A percentile compares a stretch with the other conserved stretches of the same genome.
phyloP scores from a whole-genome alignment of 2,113 vertebrate species.

The Pardalotus punctatus region DNA sequence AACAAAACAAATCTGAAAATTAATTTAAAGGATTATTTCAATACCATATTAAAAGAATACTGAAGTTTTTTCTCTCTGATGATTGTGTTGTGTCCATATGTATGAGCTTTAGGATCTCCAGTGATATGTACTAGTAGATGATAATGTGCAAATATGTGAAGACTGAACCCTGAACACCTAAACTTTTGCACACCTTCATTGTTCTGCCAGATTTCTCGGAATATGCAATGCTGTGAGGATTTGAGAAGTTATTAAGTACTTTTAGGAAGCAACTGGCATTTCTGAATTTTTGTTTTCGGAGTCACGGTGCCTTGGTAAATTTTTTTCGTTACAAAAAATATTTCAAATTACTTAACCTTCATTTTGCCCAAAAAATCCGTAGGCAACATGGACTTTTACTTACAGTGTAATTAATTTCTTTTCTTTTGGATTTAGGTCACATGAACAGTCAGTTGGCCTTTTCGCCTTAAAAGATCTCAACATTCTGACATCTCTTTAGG shows the following conservation, averaged over 20 bases:
- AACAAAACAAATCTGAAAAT: not conserved
- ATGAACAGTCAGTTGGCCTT: not conserved
- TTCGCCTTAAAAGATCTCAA: not conserved
- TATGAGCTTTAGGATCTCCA: not conserved
- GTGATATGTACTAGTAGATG: not conserved
- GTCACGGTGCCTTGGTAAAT: not conserved
- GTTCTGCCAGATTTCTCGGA: not conserved
- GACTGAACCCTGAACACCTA: not conserved
- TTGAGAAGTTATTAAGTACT: not conserved
- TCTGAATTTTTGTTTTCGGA: not conserved
- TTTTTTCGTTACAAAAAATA: not conserved
- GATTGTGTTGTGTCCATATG: not conserved
- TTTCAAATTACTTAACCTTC: not conserved
- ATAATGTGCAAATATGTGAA: not conserved
- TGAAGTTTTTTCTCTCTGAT: not conserved
- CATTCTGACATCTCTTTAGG: not conserved
- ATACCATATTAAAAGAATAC: not conserved
- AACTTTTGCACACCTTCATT: not conserved
- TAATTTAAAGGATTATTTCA: not conserved
- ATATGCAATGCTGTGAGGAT: not conserved
- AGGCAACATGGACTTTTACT: not conserved
- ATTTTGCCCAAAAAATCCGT: not conserved
- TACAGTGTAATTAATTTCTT: not conserved
- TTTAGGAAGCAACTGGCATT: not conserved
- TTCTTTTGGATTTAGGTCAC: not conserved